phyloP scores from a whole-genome alignment of 1,140 invertebrate species.

The Diachasma alloeum region DNA sequence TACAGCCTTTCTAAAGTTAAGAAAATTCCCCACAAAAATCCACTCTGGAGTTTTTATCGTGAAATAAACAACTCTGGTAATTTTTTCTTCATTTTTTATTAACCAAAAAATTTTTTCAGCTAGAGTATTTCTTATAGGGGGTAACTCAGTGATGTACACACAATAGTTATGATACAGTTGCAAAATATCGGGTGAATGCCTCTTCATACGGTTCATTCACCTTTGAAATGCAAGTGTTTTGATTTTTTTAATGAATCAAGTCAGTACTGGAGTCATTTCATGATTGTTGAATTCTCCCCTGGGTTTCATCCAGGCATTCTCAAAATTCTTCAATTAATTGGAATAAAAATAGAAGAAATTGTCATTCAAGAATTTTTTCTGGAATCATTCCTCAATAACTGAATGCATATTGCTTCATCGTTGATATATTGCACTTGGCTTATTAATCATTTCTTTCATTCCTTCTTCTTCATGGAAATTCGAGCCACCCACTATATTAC shows the following conservation, averaged over 20 bases:
- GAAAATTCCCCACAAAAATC: too few species aligned
- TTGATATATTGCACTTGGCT: neutral
- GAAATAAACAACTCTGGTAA: conserved; percentile 17
- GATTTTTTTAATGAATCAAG: conserved; percentile 15
- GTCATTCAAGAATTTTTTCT: too few species aligned
- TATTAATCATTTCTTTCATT: neutral
- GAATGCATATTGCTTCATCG: neutral
- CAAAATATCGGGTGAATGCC: conserved; percentile 43
- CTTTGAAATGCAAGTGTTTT: conserved; percentile 18
- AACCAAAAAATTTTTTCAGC: conserved; percentile 37
- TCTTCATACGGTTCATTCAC: conserved; percentile 6
- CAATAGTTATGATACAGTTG: conserved; percentile 49
- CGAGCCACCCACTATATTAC: conserved; percentile 36
- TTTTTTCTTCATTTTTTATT: conserved; percentile 41
- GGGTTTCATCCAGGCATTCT: too few species aligned
- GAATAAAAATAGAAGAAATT: too few species aligned
- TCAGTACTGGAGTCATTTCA: neutral
- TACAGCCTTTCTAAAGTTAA: too few species aligned
- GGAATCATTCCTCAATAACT: too few species aligned
- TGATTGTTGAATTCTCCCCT: too few species aligned
- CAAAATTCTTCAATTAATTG: too few species aligned
- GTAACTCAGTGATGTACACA: conserved; percentile 35
- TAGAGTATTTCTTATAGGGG: neutral
- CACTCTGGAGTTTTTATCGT: neutral
- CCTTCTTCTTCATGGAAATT: neutral